Percentiles rank a stretch among this genome's conserved stretches.
Conservation (phyloP, 1,140 invertebrate genomes). For the Mya arenaria region DNA sequence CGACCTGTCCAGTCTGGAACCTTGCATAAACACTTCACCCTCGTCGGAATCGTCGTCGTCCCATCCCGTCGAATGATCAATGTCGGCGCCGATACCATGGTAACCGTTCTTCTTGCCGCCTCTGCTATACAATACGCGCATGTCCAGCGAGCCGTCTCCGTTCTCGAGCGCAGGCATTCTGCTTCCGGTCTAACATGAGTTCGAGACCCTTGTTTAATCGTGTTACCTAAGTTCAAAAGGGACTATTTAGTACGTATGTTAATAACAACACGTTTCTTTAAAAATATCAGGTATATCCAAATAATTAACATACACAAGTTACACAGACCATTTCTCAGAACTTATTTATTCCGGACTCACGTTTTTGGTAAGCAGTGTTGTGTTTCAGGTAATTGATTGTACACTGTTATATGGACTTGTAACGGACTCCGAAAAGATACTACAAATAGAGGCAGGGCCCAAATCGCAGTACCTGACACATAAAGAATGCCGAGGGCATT, state of each 20-base stretch:
- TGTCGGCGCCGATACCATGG: conserved; percentile 46
- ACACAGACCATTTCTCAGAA: too few species aligned
- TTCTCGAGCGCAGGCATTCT: not conserved
- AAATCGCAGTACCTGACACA: too few species aligned
- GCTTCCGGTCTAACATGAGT: not conserved
- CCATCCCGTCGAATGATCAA: conserved; percentile 46
- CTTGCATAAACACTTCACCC: conserved; percentile 75
- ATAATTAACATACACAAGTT: conserved; percentile 13
- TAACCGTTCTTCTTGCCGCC: conserved; percentile 65
- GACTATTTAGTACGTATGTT: not conserved
- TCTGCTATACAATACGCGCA: conserved; percentile 63
- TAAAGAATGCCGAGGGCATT: too few species aligned
- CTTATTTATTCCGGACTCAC: too few species aligned
- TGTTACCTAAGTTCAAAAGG: not conserved
- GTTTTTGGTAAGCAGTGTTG: too few species aligned
- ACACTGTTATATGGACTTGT: too few species aligned
- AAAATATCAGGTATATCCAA: not conserved
- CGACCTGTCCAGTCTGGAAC: conserved; percentile 60
- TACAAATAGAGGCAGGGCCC: too few species aligned
- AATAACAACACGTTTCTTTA: not conserved
- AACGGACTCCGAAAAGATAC: too few species aligned
- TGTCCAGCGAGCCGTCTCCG: conserved; percentile 39
- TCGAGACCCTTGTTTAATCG: not conserved
- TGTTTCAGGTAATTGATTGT: too few species aligned
- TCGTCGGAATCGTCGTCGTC: conserved; percentile 69